Base-by-base conservation (phyloP, 2,888 invertebrate genomes). In the Plusia festucae region DNA sequence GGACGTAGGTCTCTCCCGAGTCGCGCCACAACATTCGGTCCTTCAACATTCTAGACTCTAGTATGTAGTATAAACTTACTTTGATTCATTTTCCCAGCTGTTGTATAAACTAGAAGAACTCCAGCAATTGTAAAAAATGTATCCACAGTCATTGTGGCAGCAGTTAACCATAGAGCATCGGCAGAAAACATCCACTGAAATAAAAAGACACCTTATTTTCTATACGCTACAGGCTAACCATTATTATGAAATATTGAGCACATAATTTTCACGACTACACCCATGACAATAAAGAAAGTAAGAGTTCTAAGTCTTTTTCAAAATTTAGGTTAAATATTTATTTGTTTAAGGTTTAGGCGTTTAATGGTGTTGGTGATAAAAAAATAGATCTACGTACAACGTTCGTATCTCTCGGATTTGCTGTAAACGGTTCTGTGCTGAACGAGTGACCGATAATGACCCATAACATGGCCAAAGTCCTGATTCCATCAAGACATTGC, bases 141-240 rank as follows among this genome's bases (percentile, higher is more conserved):
- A 73, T 97, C 97, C 0, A 97, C 96, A 13, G 96, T 94, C 1
- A 96, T 91, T 2, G 95, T 85, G 0, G 84, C 90, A 0, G 88
- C 75, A 22, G 87, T 82, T 78, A 79, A 90, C 96, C 84, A 95
- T 82, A 91, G 87, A 77, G 84, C 68, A 1, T 66, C 22, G 5
- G 63, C 57, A 9, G 75, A 70, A 49, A 53, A 20, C 22, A 78
- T 5, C 81, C 78, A 82, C 83, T 85, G 60, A 57, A 78, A 78
- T 60, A 8, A 11, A 18, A 15, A 55, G 1, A 18, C 8, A 30
- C 8, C 27, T 30, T 8, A 30, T 8, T 30, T 8, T 30, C 6
- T 30, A 30, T 5, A 7, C 27, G 4, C 3, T 30, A 30, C 27
- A n/a, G 27, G 27, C 7, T 30, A 6, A 30, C 27, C 8, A 30